Evolutionary conservation across 92 coral and sea anemone genomes (phyloP).

Genomic region (Plumapathes pennacea): DNA sequence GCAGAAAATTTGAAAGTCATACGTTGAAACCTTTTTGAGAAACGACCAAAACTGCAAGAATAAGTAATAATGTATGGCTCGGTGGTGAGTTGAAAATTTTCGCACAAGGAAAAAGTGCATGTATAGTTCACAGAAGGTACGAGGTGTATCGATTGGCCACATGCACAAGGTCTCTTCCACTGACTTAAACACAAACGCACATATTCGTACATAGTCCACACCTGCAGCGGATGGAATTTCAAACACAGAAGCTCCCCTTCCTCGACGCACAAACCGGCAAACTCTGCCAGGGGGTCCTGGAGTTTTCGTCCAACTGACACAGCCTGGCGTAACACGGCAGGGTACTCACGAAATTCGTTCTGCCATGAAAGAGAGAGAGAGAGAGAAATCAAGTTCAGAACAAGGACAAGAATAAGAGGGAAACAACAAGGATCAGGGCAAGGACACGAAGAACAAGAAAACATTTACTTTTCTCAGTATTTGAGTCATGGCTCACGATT

Average conservation of each 20-base stretch:
- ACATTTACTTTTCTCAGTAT: no score
- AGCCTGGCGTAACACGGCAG: slow-evolving; percentile 87
- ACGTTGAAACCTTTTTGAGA: neutral
- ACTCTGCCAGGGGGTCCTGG: slow-evolving; percentile 94
- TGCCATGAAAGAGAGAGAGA: slow-evolving; percentile 10
- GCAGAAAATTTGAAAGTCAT: neutral
- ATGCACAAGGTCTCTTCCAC: no score
- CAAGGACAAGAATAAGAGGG: neutral
- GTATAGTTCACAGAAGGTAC: no score
- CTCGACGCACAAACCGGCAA: slow-evolving; percentile 85
- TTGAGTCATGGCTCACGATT: no score
- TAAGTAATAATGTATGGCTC: neutral
- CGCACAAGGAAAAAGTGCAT: no score
- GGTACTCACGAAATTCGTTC: slow-evolving; percentile 97
- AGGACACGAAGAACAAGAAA: no score
- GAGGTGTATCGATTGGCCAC: no score
- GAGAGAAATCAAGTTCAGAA: neutral
- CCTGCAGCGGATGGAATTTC: slow-evolving; percentile 89
- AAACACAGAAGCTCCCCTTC: slow-evolving; percentile 91
- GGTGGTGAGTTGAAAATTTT: no score
- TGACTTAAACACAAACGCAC: no score
- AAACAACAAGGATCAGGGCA: no score
- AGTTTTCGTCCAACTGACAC: slow-evolving; percentile 94
- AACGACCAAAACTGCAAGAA: neutral
- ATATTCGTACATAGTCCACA: slow-evolving; percentile 11